phyloP scores from a whole-genome alignment of 2,113 vertebrate genomes.

The Ardeotis arabs region DNA sequence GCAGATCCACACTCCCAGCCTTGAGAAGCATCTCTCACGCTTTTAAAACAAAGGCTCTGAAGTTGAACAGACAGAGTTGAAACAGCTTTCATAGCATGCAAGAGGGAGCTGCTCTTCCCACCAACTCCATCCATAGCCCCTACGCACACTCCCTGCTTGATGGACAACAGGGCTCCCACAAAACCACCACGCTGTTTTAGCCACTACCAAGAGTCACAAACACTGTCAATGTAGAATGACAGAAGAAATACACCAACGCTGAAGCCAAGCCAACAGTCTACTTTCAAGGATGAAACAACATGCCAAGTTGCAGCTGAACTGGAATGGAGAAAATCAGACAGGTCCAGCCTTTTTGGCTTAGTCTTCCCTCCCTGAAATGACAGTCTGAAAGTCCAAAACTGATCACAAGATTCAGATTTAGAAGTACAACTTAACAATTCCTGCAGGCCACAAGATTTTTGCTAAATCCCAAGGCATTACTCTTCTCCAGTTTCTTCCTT shows the following conservation, averaged over 20 bases:
- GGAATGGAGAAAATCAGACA: background rate
- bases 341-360: background rate
- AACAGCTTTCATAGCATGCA: background rate
- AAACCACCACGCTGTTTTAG: background rate
- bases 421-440: background rate
- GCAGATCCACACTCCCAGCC: background rate
- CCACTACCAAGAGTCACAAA: background rate
- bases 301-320: background rate
- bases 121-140: background rate
- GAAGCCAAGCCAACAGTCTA: background rate
- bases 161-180: background rate
- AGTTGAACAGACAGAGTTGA: background rate
- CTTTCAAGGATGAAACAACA: background rate
- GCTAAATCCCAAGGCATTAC: background rate
- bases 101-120: background rate
- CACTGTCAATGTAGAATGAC: rapidly evolving
- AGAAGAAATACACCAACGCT: background rate
- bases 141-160: background rate
- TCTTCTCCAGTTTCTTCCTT: conserved; percentile 9
- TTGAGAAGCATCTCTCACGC: background rate
- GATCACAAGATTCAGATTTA: background rate
- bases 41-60: background rate
- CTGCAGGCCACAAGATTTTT: background rate
- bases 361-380: background rate
- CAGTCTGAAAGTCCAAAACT: background rate